A percentile compares a stretch with the other conserved stretches of the same genome.
Evolutionary conservation across 2,888 invertebrate species (phyloP).

Genomic region (Andrena bucephala): DNA sequence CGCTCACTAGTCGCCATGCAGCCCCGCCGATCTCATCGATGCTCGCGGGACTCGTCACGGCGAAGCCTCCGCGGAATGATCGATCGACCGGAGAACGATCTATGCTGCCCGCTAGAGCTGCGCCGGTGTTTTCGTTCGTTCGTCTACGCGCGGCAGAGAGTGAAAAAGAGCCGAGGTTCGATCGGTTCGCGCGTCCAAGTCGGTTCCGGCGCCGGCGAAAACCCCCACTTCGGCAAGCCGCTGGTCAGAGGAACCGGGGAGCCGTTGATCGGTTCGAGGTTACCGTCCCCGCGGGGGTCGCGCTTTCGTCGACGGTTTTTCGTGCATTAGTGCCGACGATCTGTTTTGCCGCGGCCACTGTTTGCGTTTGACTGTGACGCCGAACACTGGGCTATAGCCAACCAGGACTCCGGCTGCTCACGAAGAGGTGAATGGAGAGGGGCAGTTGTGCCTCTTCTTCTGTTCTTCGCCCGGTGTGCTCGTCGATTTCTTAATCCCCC

Average conservation of each 20-base stretch:
- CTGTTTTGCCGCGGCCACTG: conserved; percentile 68
- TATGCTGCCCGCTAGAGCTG: neutral
- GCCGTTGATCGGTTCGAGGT: neutral
- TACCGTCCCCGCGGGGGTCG: conserved; percentile 15
- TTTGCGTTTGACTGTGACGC: conserved; percentile 77
- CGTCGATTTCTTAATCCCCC: conserved; percentile 63
- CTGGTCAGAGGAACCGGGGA: neutral
- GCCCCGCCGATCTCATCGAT: neutral
- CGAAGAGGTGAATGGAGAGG: conserved; percentile 72
- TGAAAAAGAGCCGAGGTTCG: neutral
- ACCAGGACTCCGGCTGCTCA: conserved; percentile 61
- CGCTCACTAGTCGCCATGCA: neutral
- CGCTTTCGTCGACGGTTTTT: conserved; percentile 55
- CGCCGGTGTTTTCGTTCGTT: conserved; percentile 42
- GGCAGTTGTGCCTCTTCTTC: conserved; percentile 67
- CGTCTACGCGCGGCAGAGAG: conserved; percentile 17
- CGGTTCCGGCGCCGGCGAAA: neutral
- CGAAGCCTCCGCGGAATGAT: neutral
- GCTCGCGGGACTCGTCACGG: neutral
- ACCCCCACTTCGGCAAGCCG: neutral
- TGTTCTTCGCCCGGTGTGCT: conserved; percentile 41
- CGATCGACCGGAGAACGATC: conserved; percentile 5
- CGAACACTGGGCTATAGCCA: conserved; percentile 65
- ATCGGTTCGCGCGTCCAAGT: neutral
- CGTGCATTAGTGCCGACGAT: conserved; percentile 52